These are phyloP conservation scores for Pristiophorus japonicus DNA, from an alignment of 2,113 vertebrate species.

Conservation along the genomic window DNA sequence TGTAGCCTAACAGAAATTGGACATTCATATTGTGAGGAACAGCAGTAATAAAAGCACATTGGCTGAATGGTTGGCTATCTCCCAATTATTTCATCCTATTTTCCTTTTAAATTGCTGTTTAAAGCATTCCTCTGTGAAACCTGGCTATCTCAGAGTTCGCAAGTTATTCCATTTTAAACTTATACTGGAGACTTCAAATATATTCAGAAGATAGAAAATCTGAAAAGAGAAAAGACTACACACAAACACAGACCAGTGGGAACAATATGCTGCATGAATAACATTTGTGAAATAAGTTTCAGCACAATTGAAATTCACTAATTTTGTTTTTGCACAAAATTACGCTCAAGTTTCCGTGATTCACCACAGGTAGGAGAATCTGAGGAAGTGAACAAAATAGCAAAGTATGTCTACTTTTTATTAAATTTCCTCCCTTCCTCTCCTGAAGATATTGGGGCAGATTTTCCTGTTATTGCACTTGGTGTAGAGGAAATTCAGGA, in stretches of 20 bases:
- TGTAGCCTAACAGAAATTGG: neutral
- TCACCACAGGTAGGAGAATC: neutral
- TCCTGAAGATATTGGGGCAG: neutral
- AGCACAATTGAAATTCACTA: neutral
- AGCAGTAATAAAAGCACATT: neutral
- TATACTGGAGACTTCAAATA: neutral
- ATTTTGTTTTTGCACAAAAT: neutral
- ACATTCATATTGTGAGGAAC: too few relatives aligned
- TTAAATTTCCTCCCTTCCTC: neutral
- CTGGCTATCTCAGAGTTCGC: neutral
- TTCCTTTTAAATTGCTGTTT: neutral
- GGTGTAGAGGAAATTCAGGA: neutral
- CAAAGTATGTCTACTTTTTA: neutral
- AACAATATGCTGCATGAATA: neutral
- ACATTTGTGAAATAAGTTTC: neutral
- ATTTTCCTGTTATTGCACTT: neutral
- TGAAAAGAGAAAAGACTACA: neutral
- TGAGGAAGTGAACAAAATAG: neutral
- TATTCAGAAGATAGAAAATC: neutral
- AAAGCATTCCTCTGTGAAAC: neutral
- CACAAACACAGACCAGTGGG: neutral
- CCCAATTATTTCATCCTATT: neutral
- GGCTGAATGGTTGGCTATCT: neutral
- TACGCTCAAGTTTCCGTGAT: neutral
- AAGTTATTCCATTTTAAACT: neutral